Conservation (phyloP, 2,888 invertebrate species). For the Quadriops clusia region DNA sequence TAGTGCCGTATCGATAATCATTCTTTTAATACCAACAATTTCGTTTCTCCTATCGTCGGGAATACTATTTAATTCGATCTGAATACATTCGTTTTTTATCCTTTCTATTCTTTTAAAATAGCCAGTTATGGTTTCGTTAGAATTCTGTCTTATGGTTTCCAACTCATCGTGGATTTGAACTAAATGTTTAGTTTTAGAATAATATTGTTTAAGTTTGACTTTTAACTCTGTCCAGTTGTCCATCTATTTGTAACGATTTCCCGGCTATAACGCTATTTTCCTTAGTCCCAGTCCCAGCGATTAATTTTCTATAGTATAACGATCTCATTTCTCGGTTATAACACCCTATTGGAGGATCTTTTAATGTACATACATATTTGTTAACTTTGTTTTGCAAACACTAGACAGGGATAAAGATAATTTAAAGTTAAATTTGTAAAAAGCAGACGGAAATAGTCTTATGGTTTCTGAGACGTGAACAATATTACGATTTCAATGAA, state of each 20-base stretch:
- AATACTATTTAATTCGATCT: conserved; percentile 6
- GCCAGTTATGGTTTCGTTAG: conserved; percentile 11
- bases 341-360: no score
- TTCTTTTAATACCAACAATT: conserved; percentile 6
- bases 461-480: no score
- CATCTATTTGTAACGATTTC: conserved; percentile 3
- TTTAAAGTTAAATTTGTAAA: no score
- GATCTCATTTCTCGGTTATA: no score
- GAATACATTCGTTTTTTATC: conserved; percentile 13
- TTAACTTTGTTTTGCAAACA: no score
- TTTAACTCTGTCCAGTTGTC: conserved; percentile 7
- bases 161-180: conserved; percentile 12
- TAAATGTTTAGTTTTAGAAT: conserved; percentile 10
- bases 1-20: conserved; percentile 10
- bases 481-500: no score
- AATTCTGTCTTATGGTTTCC: conserved; percentile 13
- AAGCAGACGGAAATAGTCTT: no score
- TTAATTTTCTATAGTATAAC: conserved; percentile 2
- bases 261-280: conserved; percentile 2
- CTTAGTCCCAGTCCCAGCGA: conserved; percentile 1
- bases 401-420: no score
- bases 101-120: conserved; percentile 14
- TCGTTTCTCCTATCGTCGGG: conserved; percentile 4
- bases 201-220: conserved; percentile 11
- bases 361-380: no score